Base-by-base conservation (phyloP, 2,797 vertebrate species). In the Myotis findleyi region DNA sequence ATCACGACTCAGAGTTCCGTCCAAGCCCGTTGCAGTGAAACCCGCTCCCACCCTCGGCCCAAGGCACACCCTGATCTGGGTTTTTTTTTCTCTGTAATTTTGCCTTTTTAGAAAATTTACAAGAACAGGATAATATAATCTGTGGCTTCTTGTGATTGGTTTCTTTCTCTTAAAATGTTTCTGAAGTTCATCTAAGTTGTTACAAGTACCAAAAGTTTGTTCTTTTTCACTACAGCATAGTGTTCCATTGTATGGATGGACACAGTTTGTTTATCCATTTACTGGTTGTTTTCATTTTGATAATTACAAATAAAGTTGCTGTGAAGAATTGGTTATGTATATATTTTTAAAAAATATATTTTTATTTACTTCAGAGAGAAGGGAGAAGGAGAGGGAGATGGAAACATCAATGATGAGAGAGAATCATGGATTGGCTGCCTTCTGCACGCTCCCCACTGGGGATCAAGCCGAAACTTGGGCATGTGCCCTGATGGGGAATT, bases 231-330 rank as follows among this genome's bases (percentile, higher is more conserved):
- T 72, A 38, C 27, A 55, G 20, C 49, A 27, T 62, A 73, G 55
- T 81, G 59, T 80, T 44, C 47, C 14, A 38, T 62, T 53, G 13
- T 30, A 23, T 12, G 21, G 33, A 49, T 64, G 44, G 73, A 62
- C 47, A 23, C 10, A 21, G 27, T 84, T 81, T 14, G 10, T 71
- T 79, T 77, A 57, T 55, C 20, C 11, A 2, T 64, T 77, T 66
- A 53, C 27, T 51, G 53, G 38, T 81, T 84, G 13, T 68, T 89
- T 96, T 53, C 3, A 11, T 85, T 81, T 89, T 93, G 73, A 55
- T n/a, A n/a, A 68, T 33, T 84, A 64, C 59, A 85, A 64, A 92
- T 72, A 44, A 86, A 92, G 53, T 53, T 25, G 21, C 49, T 27
- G 12, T 53, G 73, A 89, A 89, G 59, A 72, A 85, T 59, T 41